Conservation (phyloP, 2,888 invertebrate genomes). For the Drosophila fulvimacula region DNA sequence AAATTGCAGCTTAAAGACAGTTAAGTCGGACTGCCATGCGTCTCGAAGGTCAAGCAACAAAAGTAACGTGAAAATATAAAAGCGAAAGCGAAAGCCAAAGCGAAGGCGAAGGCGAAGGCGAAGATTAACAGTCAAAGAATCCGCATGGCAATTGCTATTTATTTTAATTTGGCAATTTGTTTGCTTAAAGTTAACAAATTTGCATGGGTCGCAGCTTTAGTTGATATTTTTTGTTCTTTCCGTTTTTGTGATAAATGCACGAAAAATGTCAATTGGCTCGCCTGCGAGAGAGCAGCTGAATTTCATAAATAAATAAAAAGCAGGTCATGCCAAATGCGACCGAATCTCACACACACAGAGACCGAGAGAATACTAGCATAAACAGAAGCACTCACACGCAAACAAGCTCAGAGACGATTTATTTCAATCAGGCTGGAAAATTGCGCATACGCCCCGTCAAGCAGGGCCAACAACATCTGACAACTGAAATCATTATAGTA, state of each 20-base stretch:
- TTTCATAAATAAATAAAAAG: conserved; percentile 70
- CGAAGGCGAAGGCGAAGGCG: conserved; percentile 21
- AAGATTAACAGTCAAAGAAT: conserved; percentile 4
- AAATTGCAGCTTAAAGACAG: conserved; percentile 47
- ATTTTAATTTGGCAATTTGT: conserved; percentile 26
- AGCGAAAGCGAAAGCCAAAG: too few species aligned
- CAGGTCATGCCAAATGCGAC: conserved; percentile 56
- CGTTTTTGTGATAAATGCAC: conserved; percentile 41
- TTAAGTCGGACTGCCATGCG: conserved; percentile 28
- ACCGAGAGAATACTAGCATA: conserved; percentile 5
- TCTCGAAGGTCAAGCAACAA: conserved; percentile 18
- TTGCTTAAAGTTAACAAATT: conserved; percentile 18
- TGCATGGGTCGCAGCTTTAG: conserved; percentile 3
- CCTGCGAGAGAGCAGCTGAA: conserved; percentile 48
- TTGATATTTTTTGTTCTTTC: background rate
- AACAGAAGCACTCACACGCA: conserved; percentile 18
- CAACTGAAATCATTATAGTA: conserved; percentile 73
- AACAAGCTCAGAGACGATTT: conserved; percentile 49
- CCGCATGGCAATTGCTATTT: conserved; percentile 34
- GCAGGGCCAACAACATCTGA: conserved; percentile 48
- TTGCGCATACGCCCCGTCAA: conserved; percentile 68
- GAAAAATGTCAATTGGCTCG: conserved; percentile 61
- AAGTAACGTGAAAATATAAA: too few species aligned
- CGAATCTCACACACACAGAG: conserved; percentile 9
- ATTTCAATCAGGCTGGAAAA: conserved; percentile 70